Percentiles rank a stretch among this genome's conserved stretches.
These are phyloP conservation scores for Ceramica pisi DNA, from an alignment of 2,888 invertebrate genomes.

Conservation along the genomic window DNA sequence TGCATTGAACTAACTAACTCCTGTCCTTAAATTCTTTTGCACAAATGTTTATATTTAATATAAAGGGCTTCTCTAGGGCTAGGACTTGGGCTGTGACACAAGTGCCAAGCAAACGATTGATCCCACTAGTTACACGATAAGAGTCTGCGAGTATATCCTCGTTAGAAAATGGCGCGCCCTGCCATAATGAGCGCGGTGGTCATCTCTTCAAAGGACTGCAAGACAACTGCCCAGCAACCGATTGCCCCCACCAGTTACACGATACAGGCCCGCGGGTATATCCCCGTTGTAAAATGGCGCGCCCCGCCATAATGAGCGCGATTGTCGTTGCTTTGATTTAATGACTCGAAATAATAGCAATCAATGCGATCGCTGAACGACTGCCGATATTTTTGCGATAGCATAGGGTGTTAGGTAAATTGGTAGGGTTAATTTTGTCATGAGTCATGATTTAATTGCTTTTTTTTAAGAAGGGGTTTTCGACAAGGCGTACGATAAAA, in stretches of 20 bases:
- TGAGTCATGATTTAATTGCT: background rate
- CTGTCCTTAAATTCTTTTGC: no score
- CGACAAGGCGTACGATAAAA: fast-evolving
- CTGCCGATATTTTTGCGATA: slow-evolving; percentile 71
- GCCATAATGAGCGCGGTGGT: slow-evolving; percentile 84
- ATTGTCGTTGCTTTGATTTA: slow-evolving; percentile 87
- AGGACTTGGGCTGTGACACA: no score
- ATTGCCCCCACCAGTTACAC: slow-evolving; percentile 37
- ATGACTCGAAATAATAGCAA: slow-evolving; percentile 87
- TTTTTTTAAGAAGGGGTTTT: background rate
- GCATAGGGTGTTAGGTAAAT: slow-evolving; percentile 65
- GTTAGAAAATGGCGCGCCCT: slow-evolving; percentile 74
- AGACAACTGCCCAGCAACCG: slow-evolving; percentile 23
- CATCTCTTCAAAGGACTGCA: no score
- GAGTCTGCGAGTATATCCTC: slow-evolving; percentile 49
- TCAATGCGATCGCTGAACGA: slow-evolving; percentile 78
- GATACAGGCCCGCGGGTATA: slow-evolving; percentile 46
- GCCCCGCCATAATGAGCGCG: slow-evolving; percentile 81
- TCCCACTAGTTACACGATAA: slow-evolving; percentile 33
- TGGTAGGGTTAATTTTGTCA: slow-evolving; percentile 28
- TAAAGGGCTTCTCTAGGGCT: no score
- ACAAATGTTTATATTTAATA: no score
- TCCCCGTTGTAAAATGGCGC: slow-evolving; percentile 72
- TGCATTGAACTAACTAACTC: no score
- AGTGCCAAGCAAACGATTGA: slow-evolving; percentile 34